Conservation (phyloP, 1,140 invertebrate genomes). For the Cydia pomonella region DNA sequence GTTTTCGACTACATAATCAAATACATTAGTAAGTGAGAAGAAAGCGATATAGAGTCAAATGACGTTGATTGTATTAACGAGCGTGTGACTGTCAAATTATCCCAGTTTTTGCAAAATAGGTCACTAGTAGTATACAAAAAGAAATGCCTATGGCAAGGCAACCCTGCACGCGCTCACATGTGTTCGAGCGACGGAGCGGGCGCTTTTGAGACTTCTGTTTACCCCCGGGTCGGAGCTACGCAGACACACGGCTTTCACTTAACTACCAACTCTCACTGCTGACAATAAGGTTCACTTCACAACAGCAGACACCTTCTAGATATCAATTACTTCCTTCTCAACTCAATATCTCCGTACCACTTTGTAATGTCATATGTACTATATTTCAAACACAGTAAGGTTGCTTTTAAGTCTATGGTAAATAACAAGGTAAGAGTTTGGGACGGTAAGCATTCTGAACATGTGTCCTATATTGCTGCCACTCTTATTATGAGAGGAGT, state of each 20-base stretch:
- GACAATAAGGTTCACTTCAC: not conserved
- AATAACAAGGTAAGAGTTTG: not conserved
- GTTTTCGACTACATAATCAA: no score
- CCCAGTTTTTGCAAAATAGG: not conserved
- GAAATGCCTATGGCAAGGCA: not conserved
- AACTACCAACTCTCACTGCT: not conserved
- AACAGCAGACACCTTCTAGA: not conserved
- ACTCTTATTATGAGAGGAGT: slow-evolving; percentile 14
- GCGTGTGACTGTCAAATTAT: no score
- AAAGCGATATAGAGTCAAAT: not conserved
- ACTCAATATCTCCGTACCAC: not conserved
- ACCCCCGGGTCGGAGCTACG: not conserved
- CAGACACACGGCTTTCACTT: not conserved
- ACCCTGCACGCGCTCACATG: slow-evolving; percentile 25
- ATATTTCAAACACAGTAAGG: not conserved
- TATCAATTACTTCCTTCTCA: slow-evolving; percentile 17
- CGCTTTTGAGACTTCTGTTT: slow-evolving; percentile 33
- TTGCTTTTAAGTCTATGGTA: not conserved
- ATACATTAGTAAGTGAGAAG: no score
- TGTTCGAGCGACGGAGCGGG: slow-evolving; percentile 12
- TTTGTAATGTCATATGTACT: not conserved
- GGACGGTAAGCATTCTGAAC: not conserved
- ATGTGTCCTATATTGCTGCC: not conserved
- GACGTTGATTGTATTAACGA: no score
- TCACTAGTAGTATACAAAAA: not conserved